Percentiles rank a stretch among this genome's conserved stretches.
phyloP scores from a whole-genome alignment of 2,888 invertebrate species.

The Biston betularia region DNA sequence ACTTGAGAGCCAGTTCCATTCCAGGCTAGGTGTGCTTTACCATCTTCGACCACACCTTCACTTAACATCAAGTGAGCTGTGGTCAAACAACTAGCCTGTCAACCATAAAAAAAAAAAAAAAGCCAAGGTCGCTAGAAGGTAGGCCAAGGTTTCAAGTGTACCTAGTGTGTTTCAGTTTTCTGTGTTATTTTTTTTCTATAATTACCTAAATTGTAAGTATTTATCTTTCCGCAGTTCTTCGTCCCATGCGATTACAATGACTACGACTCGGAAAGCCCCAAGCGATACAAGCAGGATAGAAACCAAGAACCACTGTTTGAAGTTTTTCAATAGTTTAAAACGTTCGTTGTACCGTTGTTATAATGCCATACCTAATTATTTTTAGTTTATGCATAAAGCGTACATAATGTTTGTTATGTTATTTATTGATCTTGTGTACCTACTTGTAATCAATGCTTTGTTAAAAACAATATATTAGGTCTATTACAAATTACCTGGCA shows the following conservation, averaged over 20 bases:
- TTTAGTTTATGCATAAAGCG: background rate
- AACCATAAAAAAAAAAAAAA: too few relatives aligned
- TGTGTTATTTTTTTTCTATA: background rate
- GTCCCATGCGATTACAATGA: conserved; percentile 71
- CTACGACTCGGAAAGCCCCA: conserved; percentile 62
- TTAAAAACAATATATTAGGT: too few relatives aligned
- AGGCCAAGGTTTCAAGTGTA: background rate
- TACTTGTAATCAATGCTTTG: too few relatives aligned
- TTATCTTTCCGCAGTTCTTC: conserved; percentile 56
- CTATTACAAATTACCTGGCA: too few relatives aligned
- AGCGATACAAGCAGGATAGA: conserved; percentile 66
- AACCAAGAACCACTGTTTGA: conserved; percentile 68
- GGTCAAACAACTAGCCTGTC: too few relatives aligned
- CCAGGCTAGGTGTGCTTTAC: too few relatives aligned
- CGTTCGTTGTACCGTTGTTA: too few relatives aligned
- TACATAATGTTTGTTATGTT: background rate
- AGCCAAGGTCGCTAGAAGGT: too few relatives aligned
- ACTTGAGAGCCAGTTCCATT: too few relatives aligned
- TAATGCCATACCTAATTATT: background rate
- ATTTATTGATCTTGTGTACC: background rate
- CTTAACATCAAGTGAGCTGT: too few relatives aligned
- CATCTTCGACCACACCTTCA: too few relatives aligned
- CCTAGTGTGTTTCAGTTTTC: too few relatives aligned
- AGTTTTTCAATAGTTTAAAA: conserved; percentile 62
- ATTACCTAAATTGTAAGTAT: background rate